Evolutionary conservation across 37 sponge, comb jelly and placozoan genomes (phyloP).

Genomic region (Aplysina aerophoba): DNA sequence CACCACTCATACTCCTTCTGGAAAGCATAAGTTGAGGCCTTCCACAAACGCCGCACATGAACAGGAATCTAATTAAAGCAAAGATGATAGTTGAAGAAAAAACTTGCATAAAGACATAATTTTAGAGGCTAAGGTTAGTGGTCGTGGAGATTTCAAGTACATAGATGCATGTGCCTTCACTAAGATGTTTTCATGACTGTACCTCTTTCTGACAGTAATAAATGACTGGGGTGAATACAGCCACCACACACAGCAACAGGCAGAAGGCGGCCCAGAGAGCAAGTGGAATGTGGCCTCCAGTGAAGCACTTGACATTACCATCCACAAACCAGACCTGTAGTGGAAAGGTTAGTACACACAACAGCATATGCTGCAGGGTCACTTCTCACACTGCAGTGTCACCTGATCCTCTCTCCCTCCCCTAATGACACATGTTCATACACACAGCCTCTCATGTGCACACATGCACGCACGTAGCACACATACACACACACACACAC

Average conservation of each 20-base stretch:
- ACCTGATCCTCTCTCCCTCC: too few relatives aligned
- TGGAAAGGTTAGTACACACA: too few relatives aligned
- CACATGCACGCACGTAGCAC: constrained; percentile 1
- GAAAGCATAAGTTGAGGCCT: constrained; percentile 31
- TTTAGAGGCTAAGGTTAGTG: too few relatives aligned
- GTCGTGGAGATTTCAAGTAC: too few relatives aligned
- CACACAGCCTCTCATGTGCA: not conserved
- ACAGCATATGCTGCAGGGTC: too few relatives aligned
- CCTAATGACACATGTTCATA: too few relatives aligned
- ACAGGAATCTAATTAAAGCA: not conserved
- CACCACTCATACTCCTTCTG: constrained; percentile 58
- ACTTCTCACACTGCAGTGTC: too few relatives aligned
- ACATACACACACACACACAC: constrained; percentile 27
- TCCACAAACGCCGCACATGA: constrained; percentile 8
- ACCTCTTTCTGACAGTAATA: not conserved
- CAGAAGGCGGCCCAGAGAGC: constrained; percentile 39
- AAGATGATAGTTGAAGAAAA: too few relatives aligned
- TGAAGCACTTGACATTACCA: constrained; percentile 61
- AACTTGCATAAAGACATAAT: too few relatives aligned
- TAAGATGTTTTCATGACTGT: too few relatives aligned
- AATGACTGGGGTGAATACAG: constrained; percentile 39
- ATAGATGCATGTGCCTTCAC: too few relatives aligned
- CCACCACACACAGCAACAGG: constrained; percentile 31
- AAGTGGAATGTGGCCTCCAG: constrained; percentile 60
- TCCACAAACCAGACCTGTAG: constrained; percentile 66